Conservation (phyloP, 2,888 invertebrate species). For the Phasia obesa region DNA sequence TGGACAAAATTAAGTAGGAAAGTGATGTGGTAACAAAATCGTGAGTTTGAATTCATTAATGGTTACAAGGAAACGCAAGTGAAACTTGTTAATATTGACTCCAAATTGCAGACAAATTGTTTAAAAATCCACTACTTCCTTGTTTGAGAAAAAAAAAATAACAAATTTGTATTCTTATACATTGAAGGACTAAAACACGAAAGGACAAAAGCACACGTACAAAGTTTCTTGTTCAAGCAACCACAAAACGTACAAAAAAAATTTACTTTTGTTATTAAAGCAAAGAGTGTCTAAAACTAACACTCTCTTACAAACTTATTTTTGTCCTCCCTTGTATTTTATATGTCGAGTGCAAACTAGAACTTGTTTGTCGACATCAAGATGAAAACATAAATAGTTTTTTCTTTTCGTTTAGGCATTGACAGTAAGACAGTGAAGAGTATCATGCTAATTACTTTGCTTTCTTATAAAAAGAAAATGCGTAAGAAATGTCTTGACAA, state of each 20-base stretch:
- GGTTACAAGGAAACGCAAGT: neutral
- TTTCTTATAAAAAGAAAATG: neutral
- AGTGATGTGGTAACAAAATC: neutral
- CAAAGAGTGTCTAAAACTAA: neutral
- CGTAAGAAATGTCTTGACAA: neutral
- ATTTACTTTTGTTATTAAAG: neutral
- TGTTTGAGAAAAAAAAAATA: neutral
- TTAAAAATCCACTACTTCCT: neutral
- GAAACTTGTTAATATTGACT: neutral
- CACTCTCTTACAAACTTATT: neutral
- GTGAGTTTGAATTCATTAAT: conserved; percentile 17
- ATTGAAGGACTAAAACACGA: neutral
- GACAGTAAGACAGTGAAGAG: neutral
- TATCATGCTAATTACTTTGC: conserved; percentile 10
- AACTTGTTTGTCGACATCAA: neutral
- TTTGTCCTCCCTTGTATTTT: neutral
- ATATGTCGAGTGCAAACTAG: neutral
- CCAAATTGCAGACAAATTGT: neutral
- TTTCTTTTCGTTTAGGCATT: neutral
- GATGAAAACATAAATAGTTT: neutral
- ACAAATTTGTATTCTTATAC: neutral
- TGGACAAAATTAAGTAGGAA: no score
- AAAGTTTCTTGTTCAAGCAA: neutral
- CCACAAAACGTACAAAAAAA: neutral
- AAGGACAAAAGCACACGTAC: neutral